A percentile compares a stretch with the other conserved stretches of the same genome.
Conservation (phyloP, 2,113 vertebrate genomes). For the Nibea albiflora region DNA sequence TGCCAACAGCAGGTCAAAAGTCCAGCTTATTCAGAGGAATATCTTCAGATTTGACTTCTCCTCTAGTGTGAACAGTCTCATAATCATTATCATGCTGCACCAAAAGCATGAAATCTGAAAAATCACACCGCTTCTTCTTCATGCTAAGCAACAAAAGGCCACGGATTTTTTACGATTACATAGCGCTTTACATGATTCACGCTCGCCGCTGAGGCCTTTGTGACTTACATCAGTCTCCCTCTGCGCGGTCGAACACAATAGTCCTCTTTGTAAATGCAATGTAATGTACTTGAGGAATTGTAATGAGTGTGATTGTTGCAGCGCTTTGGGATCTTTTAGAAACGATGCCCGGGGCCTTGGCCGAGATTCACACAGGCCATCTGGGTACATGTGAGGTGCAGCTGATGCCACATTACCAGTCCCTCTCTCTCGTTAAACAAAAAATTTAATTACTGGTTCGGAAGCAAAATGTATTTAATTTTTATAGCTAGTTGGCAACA, state of each 20-base stretch:
- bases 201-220: neutral
- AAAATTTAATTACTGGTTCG: neutral
- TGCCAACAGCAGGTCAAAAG: neutral
- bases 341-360: conserved; percentile 54
- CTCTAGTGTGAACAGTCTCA: neutral
- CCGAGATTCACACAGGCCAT: conserved; percentile 57
- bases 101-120: neutral
- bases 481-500: neutral
- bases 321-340: conserved; percentile 47
- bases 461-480: neutral
- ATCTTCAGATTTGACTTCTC: neutral
- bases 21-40: neutral
- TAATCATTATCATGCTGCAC: neutral
- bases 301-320: conserved; percentile 53
- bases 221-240: neutral
- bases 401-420: conserved; percentile 46
- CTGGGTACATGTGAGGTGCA: conserved; percentile 56
- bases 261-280: conserved; percentile 28
- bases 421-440: conserved; percentile 21
- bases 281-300: conserved; percentile 46
- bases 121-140: neutral
- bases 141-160: neutral
- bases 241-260: conserved; percentile 1
- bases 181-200: neutral
- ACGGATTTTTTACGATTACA: neutral